Evolutionary conservation across 2,888 invertebrate genomes (phyloP), one percentile per base, ranked within the genome.

Genomic region (Nomada lathburiana): DNA sequence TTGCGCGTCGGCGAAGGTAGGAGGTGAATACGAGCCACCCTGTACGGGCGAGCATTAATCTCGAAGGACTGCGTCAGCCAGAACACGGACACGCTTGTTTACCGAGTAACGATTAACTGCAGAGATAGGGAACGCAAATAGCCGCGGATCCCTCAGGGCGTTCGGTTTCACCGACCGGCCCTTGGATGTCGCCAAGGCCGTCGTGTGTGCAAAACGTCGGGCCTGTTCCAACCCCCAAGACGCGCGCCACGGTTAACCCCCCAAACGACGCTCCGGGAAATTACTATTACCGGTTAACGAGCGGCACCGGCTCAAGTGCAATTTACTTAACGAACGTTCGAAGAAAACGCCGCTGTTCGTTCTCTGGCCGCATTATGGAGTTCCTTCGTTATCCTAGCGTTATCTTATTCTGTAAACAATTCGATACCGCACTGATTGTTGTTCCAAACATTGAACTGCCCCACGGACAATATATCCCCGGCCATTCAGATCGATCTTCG

Each of bases 41-140:
- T 50, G 55, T 76, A 71, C 53, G 36, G 36, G 64, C 3, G 62
- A 11, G 63, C 60, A 69, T 74, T 85, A 85, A 85, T 85, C 86
- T 83, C 83, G 80, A 72, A 76, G 83, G 86, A 75, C 83, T 74
- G 62, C 69, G 36, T 53, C 69, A 62, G 68, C 70, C 78, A 18
- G 81, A 76, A 73, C 80, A 83, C 84, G 81, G 81, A 69, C 80
- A 65, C 60, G 70, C 70, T 85, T 88, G 86, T 89, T 89, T 89
- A 82, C 86, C 76, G 73, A 83, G 80, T 83, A 87, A 89, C 88
- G 85, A 87, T 88, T 87, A 80, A 86, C 85, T 75, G 86, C 86
- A 70, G 82, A 82, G 86, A 82, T 82, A 86, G 84, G 70, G 76
- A 86, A 86, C 83, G 86, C 85, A 89, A 89, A 89, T 89, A 86